phyloP scores from a whole-genome alignment of 2,797 vertebrate species.

The Bradypodion ventrale region DNA sequence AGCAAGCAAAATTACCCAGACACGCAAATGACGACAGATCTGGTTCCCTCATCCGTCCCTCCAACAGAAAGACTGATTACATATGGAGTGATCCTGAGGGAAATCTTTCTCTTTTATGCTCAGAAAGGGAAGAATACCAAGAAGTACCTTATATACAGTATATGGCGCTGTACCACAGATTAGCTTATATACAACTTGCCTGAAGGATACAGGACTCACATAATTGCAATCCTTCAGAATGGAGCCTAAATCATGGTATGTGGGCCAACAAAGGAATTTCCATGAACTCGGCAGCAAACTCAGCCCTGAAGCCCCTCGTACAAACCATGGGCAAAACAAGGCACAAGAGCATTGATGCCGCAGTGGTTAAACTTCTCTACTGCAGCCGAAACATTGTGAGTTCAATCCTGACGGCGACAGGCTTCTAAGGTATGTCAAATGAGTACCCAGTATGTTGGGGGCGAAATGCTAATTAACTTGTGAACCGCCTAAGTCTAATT shows the following conservation, averaged over 20 bases:
- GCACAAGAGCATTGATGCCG: too few relatives aligned
- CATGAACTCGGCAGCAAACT: too few relatives aligned
- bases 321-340: neutral
- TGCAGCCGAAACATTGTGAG: too few relatives aligned
- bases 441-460: too few relatives aligned
- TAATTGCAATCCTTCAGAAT: neutral
- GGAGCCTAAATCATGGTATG: neutral
- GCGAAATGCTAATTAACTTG: too few relatives aligned
- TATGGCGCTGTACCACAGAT: neutral
- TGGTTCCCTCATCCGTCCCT: neutral
- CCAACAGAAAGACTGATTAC: neutral
- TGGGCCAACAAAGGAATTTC: neutral
- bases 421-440: too few relatives aligned
- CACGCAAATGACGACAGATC: neutral
- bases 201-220: neutral
- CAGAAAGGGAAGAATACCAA: neutral
- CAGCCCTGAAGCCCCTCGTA: neutral
- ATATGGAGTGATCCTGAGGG: neutral
- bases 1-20: neutral
- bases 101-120: neutral
- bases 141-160: neutral
- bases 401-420: too few relatives aligned
- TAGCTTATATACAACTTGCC: neutral
- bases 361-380: too few relatives aligned
- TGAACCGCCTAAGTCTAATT: neutral